Conservation (phyloP, 23 tunicate genomes). For the Aplidium turbinatum region DNA sequence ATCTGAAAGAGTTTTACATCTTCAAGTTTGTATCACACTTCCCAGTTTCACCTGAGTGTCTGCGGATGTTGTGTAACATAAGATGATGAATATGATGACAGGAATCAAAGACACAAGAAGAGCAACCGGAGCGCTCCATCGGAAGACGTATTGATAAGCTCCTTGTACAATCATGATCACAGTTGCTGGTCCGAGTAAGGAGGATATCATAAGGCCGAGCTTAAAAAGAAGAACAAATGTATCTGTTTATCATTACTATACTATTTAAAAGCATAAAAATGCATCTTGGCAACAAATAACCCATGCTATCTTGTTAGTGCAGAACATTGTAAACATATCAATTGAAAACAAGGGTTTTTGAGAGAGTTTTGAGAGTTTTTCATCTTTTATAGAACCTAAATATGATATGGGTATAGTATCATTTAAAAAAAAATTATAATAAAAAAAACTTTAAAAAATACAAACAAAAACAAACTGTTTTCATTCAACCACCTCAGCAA, state of each 20-base stretch:
- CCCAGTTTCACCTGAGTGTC: constrained; percentile 56
- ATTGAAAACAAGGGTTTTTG: no score
- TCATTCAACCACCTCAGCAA: no score
- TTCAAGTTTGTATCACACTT: not conserved
- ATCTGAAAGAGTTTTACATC: not conserved
- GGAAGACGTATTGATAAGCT: constrained; percentile 65
- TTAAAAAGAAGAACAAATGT: constrained; percentile 16
- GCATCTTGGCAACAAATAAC: no score
- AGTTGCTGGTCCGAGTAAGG: constrained; percentile 90
- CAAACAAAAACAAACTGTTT: no score
- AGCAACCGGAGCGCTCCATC: constrained; percentile 46
- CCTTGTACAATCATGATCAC: constrained; percentile 85
- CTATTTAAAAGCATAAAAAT: no score
- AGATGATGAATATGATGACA: constrained; percentile 74
- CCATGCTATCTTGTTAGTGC: no score
- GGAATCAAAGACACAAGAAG: constrained; percentile 80
- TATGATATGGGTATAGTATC: no score
- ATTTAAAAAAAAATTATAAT: no score
- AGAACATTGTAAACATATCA: no score
- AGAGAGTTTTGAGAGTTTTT: not conserved
- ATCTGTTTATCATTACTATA: no score
- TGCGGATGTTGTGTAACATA: constrained; percentile 82
- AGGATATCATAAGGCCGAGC: constrained; percentile 74
- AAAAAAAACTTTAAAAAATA: no score
- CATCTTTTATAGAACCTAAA: no score